phyloP scores from a whole-genome alignment of 2,797 vertebrate genomes.

The Hydrolagus colliei region DNA sequence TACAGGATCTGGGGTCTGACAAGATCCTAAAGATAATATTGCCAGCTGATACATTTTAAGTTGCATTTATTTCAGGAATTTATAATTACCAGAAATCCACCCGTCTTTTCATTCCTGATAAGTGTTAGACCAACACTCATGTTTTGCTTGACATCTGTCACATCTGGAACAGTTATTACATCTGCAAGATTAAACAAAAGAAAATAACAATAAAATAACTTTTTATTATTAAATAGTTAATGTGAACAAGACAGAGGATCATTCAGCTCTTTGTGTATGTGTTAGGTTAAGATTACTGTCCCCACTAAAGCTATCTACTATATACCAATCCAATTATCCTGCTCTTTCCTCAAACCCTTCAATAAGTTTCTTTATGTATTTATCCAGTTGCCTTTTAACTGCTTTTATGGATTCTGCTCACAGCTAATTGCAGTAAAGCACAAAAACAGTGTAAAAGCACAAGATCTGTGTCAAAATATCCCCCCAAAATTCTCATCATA shows the following conservation, averaged over 20 bases:
- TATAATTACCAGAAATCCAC: slow-evolving; percentile 67
- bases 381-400: too few species aligned
- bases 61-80: background rate
- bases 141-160: slow-evolving; percentile 64
- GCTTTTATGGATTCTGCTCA: too few species aligned
- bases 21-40: slow-evolving; percentile 32
- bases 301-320: too few species aligned
- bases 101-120: slow-evolving; percentile 53
- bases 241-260: background rate
- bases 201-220: slow-evolving; percentile 18
- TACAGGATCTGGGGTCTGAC: background rate
- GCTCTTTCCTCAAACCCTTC: too few species aligned
- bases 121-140: slow-evolving; percentile 83
- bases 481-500: too few species aligned
- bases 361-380: too few species aligned
- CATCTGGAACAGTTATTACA: slow-evolving; percentile 65
- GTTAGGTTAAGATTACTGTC: too few species aligned
- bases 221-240: background rate
- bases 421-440: too few species aligned
- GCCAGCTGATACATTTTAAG: background rate
- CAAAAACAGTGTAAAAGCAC: too few species aligned
- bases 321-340: too few species aligned
- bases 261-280: background rate
- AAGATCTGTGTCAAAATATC: too few species aligned
- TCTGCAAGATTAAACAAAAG: slow-evolving; percentile 51